Conservation (phyloP, 2,113 vertebrate genomes). For the Bombycilla garrulus region DNA sequence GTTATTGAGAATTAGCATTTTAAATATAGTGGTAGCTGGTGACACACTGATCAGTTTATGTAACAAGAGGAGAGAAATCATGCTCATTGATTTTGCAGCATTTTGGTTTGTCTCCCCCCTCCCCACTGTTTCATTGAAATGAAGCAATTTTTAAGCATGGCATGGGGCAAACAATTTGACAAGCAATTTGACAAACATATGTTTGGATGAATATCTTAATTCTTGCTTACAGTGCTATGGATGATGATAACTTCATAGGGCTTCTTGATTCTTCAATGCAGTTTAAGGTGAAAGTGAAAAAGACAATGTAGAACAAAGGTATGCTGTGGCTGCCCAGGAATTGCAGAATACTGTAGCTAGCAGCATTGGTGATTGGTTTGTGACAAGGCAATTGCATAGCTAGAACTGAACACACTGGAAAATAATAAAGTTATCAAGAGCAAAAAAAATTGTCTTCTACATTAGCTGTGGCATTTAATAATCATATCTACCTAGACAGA, state of each 20-base stretch:
- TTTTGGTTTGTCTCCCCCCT: neutral
- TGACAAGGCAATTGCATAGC: neutral
- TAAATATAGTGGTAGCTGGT: conserved; percentile 1
- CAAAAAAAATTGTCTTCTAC: neutral
- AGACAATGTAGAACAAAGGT: neutral
- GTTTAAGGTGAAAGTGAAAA: neutral
- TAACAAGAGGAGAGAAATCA: neutral
- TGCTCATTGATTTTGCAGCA: neutral
- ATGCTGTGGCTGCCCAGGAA: neutral
- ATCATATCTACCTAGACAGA: neutral
- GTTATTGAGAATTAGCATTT: neutral
- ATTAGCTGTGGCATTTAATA: neutral
- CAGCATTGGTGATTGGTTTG: neutral
- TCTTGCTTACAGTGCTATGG: neutral
- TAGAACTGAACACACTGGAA: neutral
- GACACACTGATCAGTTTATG: neutral
- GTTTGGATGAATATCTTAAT: neutral
- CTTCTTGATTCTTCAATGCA: neutral
- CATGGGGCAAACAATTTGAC: neutral
- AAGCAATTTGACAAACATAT: neutral
- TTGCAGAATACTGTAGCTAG: neutral
- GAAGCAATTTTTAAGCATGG: neutral
- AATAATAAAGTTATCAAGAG: neutral
- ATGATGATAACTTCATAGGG: neutral
- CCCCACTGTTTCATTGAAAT: neutral